A percentile compares a stretch with the other conserved stretches of the same genome.
Conservation (phyloP, 2,113 vertebrate genomes). For the Mormyrus iriodes region DNA sequence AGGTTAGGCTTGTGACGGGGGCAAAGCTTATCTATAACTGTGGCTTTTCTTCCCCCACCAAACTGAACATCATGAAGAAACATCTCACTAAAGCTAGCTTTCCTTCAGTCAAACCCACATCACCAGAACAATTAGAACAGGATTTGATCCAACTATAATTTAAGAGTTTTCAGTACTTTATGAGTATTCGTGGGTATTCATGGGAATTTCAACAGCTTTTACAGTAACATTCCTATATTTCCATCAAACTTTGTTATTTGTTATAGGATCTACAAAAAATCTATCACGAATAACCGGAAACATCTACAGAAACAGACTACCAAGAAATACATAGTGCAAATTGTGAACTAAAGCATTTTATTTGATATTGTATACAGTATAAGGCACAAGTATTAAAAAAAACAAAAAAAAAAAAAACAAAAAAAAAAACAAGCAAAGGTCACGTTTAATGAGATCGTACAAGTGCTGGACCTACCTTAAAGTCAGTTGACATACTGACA, state of each 20-base stretch:
- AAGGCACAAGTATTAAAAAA: constrained; percentile 36
- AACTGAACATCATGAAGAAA: background rate
- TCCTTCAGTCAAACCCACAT: background rate
- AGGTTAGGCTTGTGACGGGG: background rate
- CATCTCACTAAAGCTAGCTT: background rate
- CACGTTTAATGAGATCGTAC: constrained; percentile 27
- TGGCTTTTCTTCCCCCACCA: background rate
- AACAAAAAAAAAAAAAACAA: background rate
- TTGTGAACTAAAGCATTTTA: constrained; percentile 53
- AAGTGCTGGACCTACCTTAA: constrained; percentile 46
- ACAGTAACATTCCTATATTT: background rate
- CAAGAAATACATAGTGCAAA: constrained; percentile 50
- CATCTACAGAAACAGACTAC: constrained; percentile 38
- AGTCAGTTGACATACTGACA: constrained; percentile 24
- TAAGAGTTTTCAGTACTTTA: background rate
- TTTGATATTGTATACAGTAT: constrained; percentile 46
- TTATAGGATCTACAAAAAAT: background rate
- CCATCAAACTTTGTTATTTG: background rate
- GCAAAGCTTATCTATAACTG: background rate
- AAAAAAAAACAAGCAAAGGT: constrained; percentile 24
- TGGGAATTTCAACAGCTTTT: background rate
- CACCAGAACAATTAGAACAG: background rate
- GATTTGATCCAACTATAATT: background rate
- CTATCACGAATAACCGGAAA: background rate
- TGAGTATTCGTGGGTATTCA: background rate